Percentiles rank a stretch among this genome's conserved stretches.
These are phyloP conservation scores for Oasisia sp. DNA, from an alignment of 2,888 invertebrate genomes.

Conservation along the genomic window DNA sequence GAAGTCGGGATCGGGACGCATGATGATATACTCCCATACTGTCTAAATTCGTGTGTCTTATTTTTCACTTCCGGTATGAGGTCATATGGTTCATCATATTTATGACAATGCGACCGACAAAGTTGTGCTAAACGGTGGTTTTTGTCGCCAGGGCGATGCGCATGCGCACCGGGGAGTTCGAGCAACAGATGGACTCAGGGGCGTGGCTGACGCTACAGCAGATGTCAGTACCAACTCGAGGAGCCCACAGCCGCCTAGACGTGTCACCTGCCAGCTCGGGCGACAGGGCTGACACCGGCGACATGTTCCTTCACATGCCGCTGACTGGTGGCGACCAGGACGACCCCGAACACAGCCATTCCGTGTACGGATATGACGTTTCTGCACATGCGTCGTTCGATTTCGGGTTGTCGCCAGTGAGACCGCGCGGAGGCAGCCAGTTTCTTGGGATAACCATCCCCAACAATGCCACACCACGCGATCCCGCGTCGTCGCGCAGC, in stretches of 20 bases:
- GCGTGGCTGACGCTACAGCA: neutral
- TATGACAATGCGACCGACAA: no score
- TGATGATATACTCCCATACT: no score
- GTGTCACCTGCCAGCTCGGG: neutral
- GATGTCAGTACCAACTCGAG: neutral
- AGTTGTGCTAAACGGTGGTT: neutral
- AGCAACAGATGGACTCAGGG: neutral
- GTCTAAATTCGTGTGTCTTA: no score
- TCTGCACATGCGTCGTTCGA: neutral
- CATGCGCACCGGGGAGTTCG: neutral
- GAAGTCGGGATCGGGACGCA: no score
- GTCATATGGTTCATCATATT: no score
- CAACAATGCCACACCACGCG: neutral
- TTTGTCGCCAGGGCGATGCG: neutral
- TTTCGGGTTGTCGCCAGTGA: no score
- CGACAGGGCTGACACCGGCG: neutral
- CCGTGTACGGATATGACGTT: neutral
- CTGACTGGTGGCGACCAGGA: neutral
- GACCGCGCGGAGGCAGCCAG: neutral
- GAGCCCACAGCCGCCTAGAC: neutral
- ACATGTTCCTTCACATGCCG: neutral
- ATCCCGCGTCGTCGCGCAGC: neutral
- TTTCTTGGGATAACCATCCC: neutral
- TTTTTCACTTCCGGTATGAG: no score
- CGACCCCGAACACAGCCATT: neutral